Evolutionary conservation across 2,113 vertebrate species (phyloP).

Genomic region (Apaloderma vittatum): DNA sequence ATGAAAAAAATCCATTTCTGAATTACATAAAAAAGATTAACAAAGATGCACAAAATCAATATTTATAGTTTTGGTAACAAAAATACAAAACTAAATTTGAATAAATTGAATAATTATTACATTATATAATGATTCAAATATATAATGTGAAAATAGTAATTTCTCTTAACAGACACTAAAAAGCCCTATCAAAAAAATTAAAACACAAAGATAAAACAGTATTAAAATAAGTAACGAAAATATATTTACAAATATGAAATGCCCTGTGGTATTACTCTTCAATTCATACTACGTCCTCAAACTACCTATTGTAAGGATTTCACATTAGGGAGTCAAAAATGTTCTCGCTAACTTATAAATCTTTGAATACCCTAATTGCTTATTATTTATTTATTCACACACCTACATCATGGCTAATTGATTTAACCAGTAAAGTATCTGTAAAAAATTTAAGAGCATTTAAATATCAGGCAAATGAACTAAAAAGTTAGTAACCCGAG

Average conservation of each 20-base stretch:
- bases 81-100: neutral
- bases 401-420: neutral
- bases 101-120: neutral
- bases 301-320: neutral
- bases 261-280: neutral
- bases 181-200: neutral
- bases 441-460: neutral
- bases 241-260: neutral
- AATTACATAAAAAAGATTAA: neutral
- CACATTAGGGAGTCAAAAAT: neutral
- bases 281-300: neutral
- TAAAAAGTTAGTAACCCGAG: neutral
- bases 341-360: neutral
- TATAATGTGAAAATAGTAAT: neutral
- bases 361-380: neutral
- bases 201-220: neutral
- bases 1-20: neutral
- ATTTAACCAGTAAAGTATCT: neutral
- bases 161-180: neutral
- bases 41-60: neutral
- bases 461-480: neutral
- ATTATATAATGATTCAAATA: neutral
- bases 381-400: neutral
- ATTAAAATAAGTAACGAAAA: neutral
- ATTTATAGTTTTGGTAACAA: neutral